Evolutionary conservation across 1,140 invertebrate genomes (phyloP).

Genomic region (Drosophila bocqueti): DNA sequence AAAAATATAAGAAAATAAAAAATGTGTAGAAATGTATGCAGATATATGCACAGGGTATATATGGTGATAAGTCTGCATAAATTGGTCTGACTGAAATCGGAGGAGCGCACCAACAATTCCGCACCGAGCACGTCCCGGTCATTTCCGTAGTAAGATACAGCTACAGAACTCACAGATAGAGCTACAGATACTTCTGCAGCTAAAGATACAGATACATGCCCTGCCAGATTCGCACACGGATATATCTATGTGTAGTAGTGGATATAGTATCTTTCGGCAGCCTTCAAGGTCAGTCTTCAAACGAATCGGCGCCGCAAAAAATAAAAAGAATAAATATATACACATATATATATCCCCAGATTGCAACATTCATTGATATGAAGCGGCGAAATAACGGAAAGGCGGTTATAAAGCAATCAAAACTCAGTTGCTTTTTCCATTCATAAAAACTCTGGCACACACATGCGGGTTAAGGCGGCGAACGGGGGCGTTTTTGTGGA

Average conservation of each 20-base stretch:
- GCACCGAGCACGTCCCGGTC: conserved; percentile 69
- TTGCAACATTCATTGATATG: conserved; percentile 66
- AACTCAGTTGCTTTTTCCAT: conserved; percentile 69
- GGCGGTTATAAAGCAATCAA: conserved; percentile 67
- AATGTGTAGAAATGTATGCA: conserved; percentile 22
- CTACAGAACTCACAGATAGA: conserved; percentile 35
- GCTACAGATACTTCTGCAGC: conserved; percentile 21
- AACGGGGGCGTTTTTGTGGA: conserved; percentile 35
- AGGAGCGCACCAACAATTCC: conserved; percentile 39
- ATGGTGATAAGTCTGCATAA: conserved; percentile 40
- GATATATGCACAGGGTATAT: conserved; percentile 11
- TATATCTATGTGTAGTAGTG: conserved; percentile 9
- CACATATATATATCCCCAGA: conserved; percentile 5
- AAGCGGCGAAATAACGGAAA: conserved; percentile 27
- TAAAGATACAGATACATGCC: conserved; percentile 31
- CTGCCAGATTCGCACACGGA: conserved; percentile 11
- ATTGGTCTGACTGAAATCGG: conserved; percentile 28
- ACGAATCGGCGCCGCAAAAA: conserved; percentile 52
- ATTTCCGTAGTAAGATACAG: conserved; percentile 78
- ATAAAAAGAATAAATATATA: not conserved
- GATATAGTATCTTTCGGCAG: conserved; percentile 25
- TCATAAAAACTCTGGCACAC: conserved; percentile 61
- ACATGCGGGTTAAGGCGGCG: conserved; percentile 26
- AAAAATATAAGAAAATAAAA: not conserved
- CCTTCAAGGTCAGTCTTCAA: conserved; percentile 73